phyloP scores from a whole-genome alignment of 2,888 invertebrate genomes.

The Uloborus plumipes region DNA sequence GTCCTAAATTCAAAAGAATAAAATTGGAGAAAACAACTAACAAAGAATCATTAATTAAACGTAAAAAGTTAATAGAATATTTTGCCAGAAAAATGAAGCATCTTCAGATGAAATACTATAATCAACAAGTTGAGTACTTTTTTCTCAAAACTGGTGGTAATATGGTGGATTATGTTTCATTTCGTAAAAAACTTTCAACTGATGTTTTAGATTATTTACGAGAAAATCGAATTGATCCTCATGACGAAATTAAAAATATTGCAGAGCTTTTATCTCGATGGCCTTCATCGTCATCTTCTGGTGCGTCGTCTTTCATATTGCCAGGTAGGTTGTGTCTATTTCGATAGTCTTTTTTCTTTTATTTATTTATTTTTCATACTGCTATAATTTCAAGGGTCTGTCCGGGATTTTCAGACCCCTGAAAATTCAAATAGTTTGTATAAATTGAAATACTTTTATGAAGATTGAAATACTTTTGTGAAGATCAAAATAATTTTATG shows the following conservation, averaged over 20 bases:
- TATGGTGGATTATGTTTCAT: conserved; percentile 87
- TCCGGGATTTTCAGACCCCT: too few species aligned
- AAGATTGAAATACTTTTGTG: too few species aligned
- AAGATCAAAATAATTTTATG: too few species aligned
- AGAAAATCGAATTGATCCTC: conserved; percentile 79
- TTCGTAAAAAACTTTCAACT: conserved; percentile 82
- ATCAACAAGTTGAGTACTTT: conserved; percentile 81
- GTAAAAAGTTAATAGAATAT: conserved; percentile 69
- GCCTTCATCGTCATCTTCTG: not conserved
- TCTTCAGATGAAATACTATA: conserved; percentile 71
- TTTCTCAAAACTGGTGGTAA: conserved; percentile 89
- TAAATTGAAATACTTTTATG: too few species aligned
- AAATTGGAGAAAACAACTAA: conserved; percentile 69
- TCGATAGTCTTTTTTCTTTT: too few species aligned
- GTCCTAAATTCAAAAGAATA: conserved; percentile 68
- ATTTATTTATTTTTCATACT: too few species aligned
- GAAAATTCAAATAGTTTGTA: too few species aligned
- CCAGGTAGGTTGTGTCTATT: too few species aligned
- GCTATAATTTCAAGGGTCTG: too few species aligned
- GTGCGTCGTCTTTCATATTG: too few species aligned
- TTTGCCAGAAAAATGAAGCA: conserved; percentile 69
- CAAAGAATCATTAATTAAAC: conserved; percentile 66
- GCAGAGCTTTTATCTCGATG: conserved; percentile 23
- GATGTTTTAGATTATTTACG: conserved; percentile 83
- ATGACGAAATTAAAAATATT: conserved; percentile 73